Percentiles rank a stretch among this genome's conserved stretches.
Evolutionary conservation across 2,888 invertebrate species (phyloP).

Genomic region (Diachrysia chrysitis): DNA sequence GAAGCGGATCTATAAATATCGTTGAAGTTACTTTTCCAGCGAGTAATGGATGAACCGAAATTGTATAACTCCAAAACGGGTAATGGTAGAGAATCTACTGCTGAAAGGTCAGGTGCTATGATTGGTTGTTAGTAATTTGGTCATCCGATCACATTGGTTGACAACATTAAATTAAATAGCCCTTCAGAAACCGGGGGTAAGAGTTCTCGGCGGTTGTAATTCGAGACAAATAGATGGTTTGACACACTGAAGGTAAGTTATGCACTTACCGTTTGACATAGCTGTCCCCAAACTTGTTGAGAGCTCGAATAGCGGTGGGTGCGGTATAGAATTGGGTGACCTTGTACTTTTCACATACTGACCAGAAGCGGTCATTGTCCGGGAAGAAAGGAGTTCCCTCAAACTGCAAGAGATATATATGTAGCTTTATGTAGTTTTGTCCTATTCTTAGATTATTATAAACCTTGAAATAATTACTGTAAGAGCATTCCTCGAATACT

Average conservation of each 20-base stretch:
- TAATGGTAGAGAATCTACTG: neutral
- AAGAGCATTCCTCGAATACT: no score
- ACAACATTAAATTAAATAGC: no score
- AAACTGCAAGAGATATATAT: conserved; percentile 92
- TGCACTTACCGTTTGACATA: conserved; percentile 92
- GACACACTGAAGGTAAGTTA: no score
- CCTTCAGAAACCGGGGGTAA: no score
- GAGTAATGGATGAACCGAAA: neutral
- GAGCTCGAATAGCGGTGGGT: conserved; percentile 98
- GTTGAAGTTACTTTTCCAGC: neutral
- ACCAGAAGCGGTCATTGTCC: conserved; percentile 97
- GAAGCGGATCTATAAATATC: neutral
- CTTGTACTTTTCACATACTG: conserved; percentile 97
- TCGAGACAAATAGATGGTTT: no score
- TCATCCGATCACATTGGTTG: no score
- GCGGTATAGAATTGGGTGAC: conserved; percentile 99
- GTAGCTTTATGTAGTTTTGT: conserved; percentile 1
- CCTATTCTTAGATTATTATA: neutral
- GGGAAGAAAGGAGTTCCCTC: conserved; percentile 99
- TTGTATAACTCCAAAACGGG: neutral
- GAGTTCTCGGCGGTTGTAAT: no score
- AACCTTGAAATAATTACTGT: no score
- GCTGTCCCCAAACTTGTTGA: conserved; percentile 98
- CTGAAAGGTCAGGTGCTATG: neutral
- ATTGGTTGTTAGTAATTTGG: no score